Conservation (phyloP, 1,140 invertebrate species). For the Drosophila triauraria region DNA sequence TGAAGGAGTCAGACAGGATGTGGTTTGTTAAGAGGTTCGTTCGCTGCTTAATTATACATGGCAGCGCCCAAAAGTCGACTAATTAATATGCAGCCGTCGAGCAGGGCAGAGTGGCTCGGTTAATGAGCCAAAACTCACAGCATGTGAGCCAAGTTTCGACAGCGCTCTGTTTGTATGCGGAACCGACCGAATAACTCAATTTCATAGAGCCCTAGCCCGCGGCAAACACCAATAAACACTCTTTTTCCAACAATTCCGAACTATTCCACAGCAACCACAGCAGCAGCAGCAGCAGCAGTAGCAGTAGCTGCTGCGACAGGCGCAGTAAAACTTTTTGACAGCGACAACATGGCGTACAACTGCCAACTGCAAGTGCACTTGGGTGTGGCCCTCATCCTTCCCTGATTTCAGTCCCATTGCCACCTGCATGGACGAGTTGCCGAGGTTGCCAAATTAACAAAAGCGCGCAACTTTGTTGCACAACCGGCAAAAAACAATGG, state of each 20-base stretch:
- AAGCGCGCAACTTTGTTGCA: slow-evolving; percentile 68
- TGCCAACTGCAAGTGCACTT: slow-evolving; percentile 73
- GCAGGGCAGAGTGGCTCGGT: slow-evolving; percentile 56
- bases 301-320: slow-evolving; percentile 31
- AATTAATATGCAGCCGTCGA: slow-evolving; percentile 76
- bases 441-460: slow-evolving; percentile 75
- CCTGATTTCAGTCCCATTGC: slow-evolving; percentile 34
- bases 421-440: slow-evolving; percentile 44
- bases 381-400: slow-evolving; percentile 11
- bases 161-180: slow-evolving; percentile 36
- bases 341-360: slow-evolving; percentile 73
- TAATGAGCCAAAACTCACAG: slow-evolving; percentile 76
- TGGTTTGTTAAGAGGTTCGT: slow-evolving; percentile 60
- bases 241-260: slow-evolving; percentile 76
- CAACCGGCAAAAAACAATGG: slow-evolving; percentile 65
- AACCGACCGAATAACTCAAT: slow-evolving; percentile 70
- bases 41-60: slow-evolving; percentile 78
- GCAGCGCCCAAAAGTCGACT: slow-evolving; percentile 79
- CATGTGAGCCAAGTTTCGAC: slow-evolving; percentile 75
- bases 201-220: slow-evolving; percentile 67
- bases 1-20: slow-evolving; percentile 65
- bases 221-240: slow-evolving; percentile 77
- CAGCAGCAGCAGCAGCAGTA: slow-evolving; percentile 27
- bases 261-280: slow-evolving; percentile 55
- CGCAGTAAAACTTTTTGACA: slow-evolving; percentile 76